phyloP scores from a whole-genome alignment of 2,888 invertebrate genomes.

The Scaptomyza reducta region DNA sequence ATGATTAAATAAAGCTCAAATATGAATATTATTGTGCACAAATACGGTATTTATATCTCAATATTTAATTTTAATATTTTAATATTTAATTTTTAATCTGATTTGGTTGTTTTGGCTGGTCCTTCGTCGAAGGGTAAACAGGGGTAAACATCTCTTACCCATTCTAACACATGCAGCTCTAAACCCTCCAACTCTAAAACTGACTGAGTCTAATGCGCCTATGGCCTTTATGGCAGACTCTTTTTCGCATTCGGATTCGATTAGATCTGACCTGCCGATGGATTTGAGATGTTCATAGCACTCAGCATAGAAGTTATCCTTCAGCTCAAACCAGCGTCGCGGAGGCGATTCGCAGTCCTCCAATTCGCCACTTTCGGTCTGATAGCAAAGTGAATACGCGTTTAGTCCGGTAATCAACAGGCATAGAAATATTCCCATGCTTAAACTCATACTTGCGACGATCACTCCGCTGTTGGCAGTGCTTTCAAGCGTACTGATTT shows the following conservation, averaged over 20 bases:
- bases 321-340: conserved; percentile 5
- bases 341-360: not conserved
- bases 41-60: too few species aligned
- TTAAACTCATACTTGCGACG: not conserved
- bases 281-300: not conserved
- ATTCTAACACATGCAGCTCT: too few species aligned
- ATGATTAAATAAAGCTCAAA: too few species aligned
- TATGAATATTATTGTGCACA: too few species aligned
- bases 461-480: not conserved
- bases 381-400: not conserved
- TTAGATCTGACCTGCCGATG: conserved; percentile 42
- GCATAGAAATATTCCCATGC: rapidly evolving
- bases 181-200: too few species aligned
- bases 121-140: too few species aligned
- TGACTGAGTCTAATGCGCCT: not conserved
- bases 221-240: not conserved
- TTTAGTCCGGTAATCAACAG: not conserved
- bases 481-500: not conserved
- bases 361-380: rapidly evolving
- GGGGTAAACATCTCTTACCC: too few species aligned
- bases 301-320: not conserved
- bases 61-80: too few species aligned
- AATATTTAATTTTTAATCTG: too few species aligned
- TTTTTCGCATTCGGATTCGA: not conserved
- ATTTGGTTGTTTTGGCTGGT: too few species aligned